Percentiles rank a stretch among this genome's conserved stretches.
Evolutionary conservation across 2,113 vertebrate species (phyloP).

Genomic region (Anhinga rufa): DNA sequence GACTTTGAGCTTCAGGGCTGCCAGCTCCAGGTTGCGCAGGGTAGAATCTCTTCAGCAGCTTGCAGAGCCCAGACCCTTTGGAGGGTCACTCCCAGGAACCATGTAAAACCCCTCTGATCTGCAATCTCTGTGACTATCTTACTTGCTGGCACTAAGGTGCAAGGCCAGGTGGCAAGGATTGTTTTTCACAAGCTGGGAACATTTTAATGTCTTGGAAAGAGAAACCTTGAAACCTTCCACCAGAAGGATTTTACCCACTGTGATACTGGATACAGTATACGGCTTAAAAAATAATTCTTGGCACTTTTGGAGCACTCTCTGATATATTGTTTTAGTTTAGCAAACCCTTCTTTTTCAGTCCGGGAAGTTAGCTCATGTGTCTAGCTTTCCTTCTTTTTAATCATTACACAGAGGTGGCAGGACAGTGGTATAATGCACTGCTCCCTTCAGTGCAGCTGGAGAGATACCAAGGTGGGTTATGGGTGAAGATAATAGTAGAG

Average conservation of each 20-base stretch:
- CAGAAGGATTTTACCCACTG: neutral
- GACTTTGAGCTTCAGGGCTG: neutral
- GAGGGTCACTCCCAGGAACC: neutral
- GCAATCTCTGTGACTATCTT: neutral
- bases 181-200: neutral
- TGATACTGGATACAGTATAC: neutral
- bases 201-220: neutral
- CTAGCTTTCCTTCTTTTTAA: neutral
- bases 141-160: neutral
- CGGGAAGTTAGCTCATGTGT: neutral
- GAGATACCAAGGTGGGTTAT: neutral
- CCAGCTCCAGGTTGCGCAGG: neutral
- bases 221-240: neutral
- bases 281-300: neutral
- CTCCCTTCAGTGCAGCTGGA: neutral
- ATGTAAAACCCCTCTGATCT: no score
- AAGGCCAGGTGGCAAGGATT: neutral
- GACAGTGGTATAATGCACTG: neutral
- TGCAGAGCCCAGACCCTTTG: neutral
- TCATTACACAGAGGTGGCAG: no score
- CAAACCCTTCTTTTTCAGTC: neutral
- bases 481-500: neutral
- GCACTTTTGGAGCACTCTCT: neutral
- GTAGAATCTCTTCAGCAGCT: neutral
- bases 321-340: neutral